Evolutionary conservation across 35 echinoderm and acorn worm species (phyloP).

Genomic region (Patiria miniata): DNA sequence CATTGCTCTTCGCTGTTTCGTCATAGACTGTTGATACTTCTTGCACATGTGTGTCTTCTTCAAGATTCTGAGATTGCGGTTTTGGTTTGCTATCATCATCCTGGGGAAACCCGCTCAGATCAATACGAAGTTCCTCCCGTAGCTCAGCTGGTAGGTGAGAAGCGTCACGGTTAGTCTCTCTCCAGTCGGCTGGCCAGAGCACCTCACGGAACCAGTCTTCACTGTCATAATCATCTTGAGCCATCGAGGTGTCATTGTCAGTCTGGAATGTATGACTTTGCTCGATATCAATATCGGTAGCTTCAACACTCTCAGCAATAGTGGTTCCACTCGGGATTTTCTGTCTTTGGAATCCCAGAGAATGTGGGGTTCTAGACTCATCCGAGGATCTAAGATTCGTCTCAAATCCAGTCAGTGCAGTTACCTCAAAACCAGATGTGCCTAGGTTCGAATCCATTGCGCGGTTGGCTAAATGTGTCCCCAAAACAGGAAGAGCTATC

Average conservation of each 20-base stretch:
- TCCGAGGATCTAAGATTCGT: background rate
- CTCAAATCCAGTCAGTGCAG: background rate
- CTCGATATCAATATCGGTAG: background rate
- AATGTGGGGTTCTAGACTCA: background rate
- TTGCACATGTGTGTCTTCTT: background rate
- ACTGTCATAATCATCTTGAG: background rate
- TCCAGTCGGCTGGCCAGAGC: background rate
- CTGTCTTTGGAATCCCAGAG: background rate
- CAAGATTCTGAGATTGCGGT: background rate
- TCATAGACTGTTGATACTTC: background rate
- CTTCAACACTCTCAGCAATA: background rate
- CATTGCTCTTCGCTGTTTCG: background rate
- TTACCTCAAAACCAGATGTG: background rate
- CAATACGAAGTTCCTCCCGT: background rate
- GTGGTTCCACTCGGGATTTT: background rate
- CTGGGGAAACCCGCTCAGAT: background rate
- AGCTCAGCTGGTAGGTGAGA: background rate
- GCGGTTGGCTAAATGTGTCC: background rate
- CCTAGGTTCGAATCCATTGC: background rate
- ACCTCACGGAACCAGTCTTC: background rate
- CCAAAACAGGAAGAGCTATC: background rate
- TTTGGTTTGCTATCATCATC: background rate
- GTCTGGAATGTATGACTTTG: no score
- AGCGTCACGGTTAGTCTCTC: background rate
- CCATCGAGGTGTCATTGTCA: background rate